Evolutionary conservation across 2,888 invertebrate species (phyloP).

Genomic region (Orthosia gracilis): DNA sequence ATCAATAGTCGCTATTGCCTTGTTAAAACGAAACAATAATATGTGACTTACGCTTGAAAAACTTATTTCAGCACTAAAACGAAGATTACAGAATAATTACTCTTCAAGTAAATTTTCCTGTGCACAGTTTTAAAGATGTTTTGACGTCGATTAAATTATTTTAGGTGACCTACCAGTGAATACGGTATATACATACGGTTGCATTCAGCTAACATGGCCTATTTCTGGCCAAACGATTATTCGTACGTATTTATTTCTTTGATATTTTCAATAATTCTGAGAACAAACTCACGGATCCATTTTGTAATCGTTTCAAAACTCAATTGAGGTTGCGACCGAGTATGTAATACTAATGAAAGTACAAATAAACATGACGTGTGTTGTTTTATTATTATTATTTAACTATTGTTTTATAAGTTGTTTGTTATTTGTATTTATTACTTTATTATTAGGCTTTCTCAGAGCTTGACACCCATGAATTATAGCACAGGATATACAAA

Average conservation of each 20-base stretch:
- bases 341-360: conserved; percentile 51
- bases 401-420: conserved; percentile 10
- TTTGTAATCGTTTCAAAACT: conserved; percentile 24
- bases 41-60: no score
- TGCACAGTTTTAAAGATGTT: not conserved
- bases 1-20: not conserved
- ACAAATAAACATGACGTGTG: conserved; percentile 52
- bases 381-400: conserved; percentile 31
- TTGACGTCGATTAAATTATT: not conserved
- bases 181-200: no score
- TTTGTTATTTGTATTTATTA: conserved; percentile 20
- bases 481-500: no score
- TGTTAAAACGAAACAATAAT: not conserved
- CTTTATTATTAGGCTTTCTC: not conserved
- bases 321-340: conserved; percentile 40
- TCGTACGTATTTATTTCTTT: not conserved
- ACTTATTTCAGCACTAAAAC: no score
- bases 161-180: not conserved
- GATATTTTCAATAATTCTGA: conserved; percentile 4
- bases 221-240: conserved; percentile 3
- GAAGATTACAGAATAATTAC: not conserved
- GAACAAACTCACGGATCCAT: not conserved
- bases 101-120: not conserved
- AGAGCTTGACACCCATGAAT: no score
- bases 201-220: not conserved